A percentile compares a stretch with the other conserved stretches of the same genome.
Conservation (phyloP, 2,888 invertebrate genomes). For the Eustalomyia histrio region DNA sequence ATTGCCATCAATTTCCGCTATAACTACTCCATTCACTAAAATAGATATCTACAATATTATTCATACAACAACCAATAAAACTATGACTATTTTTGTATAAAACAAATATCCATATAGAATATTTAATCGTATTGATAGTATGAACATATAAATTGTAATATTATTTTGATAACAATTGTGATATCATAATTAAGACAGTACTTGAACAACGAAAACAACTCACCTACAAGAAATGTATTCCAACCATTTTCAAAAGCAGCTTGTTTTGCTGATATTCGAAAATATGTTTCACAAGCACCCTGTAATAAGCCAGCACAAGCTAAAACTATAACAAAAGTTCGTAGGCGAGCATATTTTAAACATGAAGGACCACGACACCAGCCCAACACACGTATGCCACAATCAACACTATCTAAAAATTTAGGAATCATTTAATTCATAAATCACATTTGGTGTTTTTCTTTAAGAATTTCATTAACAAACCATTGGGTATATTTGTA, state of each 20-base stretch:
- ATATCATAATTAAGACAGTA: constrained; percentile 48
- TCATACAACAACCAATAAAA: constrained; percentile 22
- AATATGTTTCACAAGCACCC: constrained; percentile 80
- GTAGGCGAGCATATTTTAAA: constrained; percentile 80
- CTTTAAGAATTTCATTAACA: not conserved
- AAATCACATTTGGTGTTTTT: constrained; percentile 14
- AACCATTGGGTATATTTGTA: constrained; percentile 74
- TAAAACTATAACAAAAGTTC: constrained; percentile 79
- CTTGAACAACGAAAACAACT: constrained; percentile 63
- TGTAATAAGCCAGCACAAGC: constrained; percentile 78
- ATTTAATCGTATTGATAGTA: not conserved
- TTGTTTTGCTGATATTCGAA: constrained; percentile 80
- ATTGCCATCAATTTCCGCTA: too few relatives aligned
- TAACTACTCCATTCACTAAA: too few relatives aligned
- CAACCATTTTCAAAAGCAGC: constrained; percentile 80
- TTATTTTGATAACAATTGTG: constrained; percentile 37
- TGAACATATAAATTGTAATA: constrained; percentile 12
- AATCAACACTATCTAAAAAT: constrained; percentile 79
- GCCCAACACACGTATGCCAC: constrained; percentile 80
- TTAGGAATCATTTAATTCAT: constrained; percentile 9
- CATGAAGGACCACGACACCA: constrained; percentile 79
- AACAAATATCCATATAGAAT: constrained; percentile 35
- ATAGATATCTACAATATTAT: constrained; percentile 15
- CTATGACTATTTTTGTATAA: constrained; percentile 33
- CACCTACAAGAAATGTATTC: constrained; percentile 79